phyloP scores from a whole-genome alignment of 2,113 vertebrate genomes.

The Chlorodrepanis virens region DNA sequence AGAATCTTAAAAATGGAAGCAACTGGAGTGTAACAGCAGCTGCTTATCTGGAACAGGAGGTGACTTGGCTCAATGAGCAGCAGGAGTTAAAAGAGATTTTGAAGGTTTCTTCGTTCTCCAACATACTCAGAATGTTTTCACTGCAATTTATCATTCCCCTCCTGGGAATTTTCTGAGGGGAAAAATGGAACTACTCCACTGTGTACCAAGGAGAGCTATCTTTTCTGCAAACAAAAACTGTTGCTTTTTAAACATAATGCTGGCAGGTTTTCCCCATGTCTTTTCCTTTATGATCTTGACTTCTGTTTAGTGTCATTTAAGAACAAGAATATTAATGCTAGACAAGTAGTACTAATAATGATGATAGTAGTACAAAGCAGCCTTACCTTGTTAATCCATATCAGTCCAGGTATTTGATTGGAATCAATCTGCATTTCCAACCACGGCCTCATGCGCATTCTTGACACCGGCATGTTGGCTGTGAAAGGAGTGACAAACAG shows the following conservation, averaged over 20 bases:
- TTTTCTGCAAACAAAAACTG: neutral
- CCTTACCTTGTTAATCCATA: constrained; percentile 91
- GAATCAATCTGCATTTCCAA: constrained; percentile 89
- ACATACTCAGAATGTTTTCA: neutral
- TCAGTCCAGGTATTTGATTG: constrained; percentile 81
- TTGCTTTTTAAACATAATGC: neutral
- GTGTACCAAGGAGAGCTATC: neutral
- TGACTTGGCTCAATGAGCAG: neutral
- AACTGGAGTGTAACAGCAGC: neutral
- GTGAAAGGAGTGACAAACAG: neutral
- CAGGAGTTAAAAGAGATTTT: neutral
- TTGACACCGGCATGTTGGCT: constrained; percentile 86
- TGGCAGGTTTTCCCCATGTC: neutral
- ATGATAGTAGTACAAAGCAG: neutral
- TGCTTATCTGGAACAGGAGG: neutral
- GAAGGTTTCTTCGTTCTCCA: neutral
- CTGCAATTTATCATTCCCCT: neutral
- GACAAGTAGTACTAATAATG: neutral
- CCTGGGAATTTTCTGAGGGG: neutral
- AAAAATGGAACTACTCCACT: neutral
- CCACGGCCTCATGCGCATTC: constrained; percentile 97
- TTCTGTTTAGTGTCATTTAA: neutral
- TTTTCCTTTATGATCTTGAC: neutral
- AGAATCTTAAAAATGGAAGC: neutral
- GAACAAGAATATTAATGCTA: neutral